A percentile compares a stretch with the other conserved stretches of the same genome.
Conservation (phyloP, 2,113 vertebrate species). For the Cinclus mexicanus region DNA sequence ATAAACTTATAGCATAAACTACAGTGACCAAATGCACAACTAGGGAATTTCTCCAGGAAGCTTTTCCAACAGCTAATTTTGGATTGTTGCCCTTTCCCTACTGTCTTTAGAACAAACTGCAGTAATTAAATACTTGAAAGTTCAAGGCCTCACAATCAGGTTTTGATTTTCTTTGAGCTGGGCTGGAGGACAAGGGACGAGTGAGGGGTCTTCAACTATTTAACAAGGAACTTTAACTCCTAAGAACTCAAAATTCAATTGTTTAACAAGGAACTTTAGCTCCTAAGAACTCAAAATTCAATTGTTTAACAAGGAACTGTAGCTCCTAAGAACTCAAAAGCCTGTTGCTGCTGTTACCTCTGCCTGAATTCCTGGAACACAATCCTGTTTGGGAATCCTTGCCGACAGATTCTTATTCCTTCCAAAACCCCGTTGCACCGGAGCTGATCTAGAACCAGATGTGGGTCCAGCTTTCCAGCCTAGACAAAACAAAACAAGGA, state of each 20-base stretch:
- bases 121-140: not conserved
- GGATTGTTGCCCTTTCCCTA: not conserved
- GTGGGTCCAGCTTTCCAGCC: slow-evolving; percentile 96
- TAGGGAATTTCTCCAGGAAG: not conserved
- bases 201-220: not conserved
- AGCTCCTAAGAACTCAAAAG: not conserved
- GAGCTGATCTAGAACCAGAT: slow-evolving; percentile 95
- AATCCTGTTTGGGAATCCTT: slow-evolving; percentile 97
- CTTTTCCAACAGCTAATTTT: not conserved
- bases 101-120: not conserved
- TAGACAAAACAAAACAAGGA: slow-evolving; percentile 40
- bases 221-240: not conserved
- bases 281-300: not conserved
- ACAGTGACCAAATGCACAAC: not conserved
- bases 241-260: not conserved
- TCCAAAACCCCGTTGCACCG: slow-evolving; percentile 96
- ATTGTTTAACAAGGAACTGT: not conserved
- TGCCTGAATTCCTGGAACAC: slow-evolving; percentile 99
- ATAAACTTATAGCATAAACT: not conserved
- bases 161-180: not conserved
- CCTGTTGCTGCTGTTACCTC: slow-evolving; percentile 75
- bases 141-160: not conserved
- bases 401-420: slow-evolving; percentile 95
- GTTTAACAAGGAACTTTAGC: not conserved
- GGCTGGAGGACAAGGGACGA: fast-evolving